These are phyloP conservation scores for Zingel zingel DNA, from an alignment of 2,113 vertebrate genomes.

Conservation along the genomic window DNA sequence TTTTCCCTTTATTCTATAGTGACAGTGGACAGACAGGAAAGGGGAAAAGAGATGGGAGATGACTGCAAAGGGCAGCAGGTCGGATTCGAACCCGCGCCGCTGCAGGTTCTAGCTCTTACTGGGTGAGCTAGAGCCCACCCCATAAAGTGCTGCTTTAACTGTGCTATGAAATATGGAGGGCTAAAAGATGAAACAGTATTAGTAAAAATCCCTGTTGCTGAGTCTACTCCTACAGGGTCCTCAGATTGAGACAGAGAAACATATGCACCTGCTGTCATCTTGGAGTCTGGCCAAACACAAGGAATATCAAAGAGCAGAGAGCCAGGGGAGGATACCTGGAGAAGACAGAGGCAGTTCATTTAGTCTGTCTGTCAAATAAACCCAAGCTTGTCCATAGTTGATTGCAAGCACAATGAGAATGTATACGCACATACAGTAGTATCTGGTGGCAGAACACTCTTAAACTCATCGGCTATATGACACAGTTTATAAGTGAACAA, in stretches of 20 bases:
- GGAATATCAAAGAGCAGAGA: slow-evolving; percentile 14
- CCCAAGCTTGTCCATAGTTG: background rate
- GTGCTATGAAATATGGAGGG: slow-evolving; percentile 42
- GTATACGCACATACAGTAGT: too few relatives aligned
- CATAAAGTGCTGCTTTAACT: slow-evolving; percentile 50
- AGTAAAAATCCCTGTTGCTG: slow-evolving; percentile 16
- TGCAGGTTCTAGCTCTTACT: too few relatives aligned
- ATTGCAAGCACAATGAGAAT: background rate
- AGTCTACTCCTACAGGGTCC: slow-evolving; percentile 23
- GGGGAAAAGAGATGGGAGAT: too few relatives aligned
- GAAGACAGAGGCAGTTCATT: slow-evolving; percentile 21
- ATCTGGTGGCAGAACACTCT: background rate
- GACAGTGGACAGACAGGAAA: too few relatives aligned
- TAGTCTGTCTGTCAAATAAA: slow-evolving; percentile 25
- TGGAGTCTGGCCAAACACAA: slow-evolving; percentile 38
- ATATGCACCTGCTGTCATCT: slow-evolving; percentile 34
- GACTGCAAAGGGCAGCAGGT: too few relatives aligned
- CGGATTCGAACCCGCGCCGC: too few relatives aligned
- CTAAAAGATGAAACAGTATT: slow-evolving; percentile 21
- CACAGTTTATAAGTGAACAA: slow-evolving; percentile 36
- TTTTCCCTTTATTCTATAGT: too few relatives aligned
- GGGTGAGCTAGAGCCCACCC: too few relatives aligned
- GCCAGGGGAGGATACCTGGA: background rate
- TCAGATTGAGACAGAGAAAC: slow-evolving; percentile 35
- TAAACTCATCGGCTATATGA: slow-evolving; percentile 8